A percentile compares a stretch with the other conserved stretches of the same genome.
These are phyloP conservation scores for Montipora efflorescens DNA, from an alignment of 64 coral and sea anemone species.

Conservation along the genomic window DNA sequence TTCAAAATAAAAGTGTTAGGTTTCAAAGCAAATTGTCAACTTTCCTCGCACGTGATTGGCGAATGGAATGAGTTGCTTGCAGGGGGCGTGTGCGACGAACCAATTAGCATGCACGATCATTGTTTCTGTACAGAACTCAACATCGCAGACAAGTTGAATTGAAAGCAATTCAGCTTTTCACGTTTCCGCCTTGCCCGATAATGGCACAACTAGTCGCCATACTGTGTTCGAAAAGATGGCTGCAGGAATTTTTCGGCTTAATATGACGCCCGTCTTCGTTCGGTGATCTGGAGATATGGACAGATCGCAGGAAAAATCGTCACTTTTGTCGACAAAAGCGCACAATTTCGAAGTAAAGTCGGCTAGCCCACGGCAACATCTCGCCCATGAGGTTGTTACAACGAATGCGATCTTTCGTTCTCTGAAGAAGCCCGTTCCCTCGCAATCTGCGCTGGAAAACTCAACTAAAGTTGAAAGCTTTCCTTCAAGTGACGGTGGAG, in stretches of 20 bases:
- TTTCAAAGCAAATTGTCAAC: slow-evolving; percentile 59
- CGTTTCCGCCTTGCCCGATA: slow-evolving; percentile 44
- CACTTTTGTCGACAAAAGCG: slow-evolving; percentile 55
- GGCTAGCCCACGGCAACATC: slow-evolving; percentile 12
- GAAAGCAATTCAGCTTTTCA: slow-evolving; percentile 64
- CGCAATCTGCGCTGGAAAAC: slow-evolving; percentile 29
- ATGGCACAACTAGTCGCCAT: slow-evolving; percentile 19
- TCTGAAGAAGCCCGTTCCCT: slow-evolving; percentile 13
- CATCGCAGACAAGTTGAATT: slow-evolving; percentile 56
- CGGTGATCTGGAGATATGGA: slow-evolving; percentile 4
- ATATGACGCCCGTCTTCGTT: slow-evolving; percentile 15
- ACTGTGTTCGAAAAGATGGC: slow-evolving; percentile 49
- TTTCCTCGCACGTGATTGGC: slow-evolving; percentile 53
- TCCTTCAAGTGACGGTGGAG: not conserved
- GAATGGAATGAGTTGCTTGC: slow-evolving; percentile 44
- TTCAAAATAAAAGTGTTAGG: slow-evolving; percentile 44
- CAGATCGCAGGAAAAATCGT: slow-evolving; percentile 49
- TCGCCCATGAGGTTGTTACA: slow-evolving; percentile 52
- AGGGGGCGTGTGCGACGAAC: slow-evolving; percentile 55
- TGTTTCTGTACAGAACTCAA: slow-evolving; percentile 68
- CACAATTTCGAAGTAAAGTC: slow-evolving; percentile 48
- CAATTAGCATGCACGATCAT: slow-evolving; percentile 64
- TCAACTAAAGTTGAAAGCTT: not conserved
- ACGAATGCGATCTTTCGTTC: slow-evolving; percentile 48
- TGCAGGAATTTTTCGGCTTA: slow-evolving; percentile 27